Evolutionary conservation across 2,113 vertebrate genomes (phyloP), one percentile per base, ranked within the genome.

Genomic region (Pangasianodon gigas): DNA sequence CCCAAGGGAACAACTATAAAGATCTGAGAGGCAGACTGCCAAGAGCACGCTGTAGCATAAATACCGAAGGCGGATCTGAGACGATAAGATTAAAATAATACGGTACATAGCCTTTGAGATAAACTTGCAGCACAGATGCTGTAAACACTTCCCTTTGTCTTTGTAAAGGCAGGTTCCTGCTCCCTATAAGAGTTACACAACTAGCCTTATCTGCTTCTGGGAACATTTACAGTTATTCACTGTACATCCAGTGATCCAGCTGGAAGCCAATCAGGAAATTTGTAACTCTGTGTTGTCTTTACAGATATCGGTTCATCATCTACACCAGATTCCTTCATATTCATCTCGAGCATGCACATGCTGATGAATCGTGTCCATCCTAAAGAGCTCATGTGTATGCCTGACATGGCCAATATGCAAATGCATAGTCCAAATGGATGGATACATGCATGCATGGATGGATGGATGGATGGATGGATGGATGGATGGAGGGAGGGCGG

Each of bases 11-110:
- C 4, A 16, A 32, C 48, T 51, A 79, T 51, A 41, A 52, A 89
- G 89, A 81, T 90, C 84, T 13, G 60, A 51, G 75, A 81, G 89
- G 84, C 71, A 86, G 89, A 65, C 71, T 60, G 88, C 82, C 83
- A 89, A 37, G 21, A 74, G 67, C 71, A 26, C 32, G 69, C 88
- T 48, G 48, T 44, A 62, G 69, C 83, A 77, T 89, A 85, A 77
- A 85, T 62, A 85, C 44, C 56, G 7, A 75, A 74, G 69, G 54
- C 69, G 44, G n/a, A 85, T 77, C 82, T 48, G 67, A 89, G 88
- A 85, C 44, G 71, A 89, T 85, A 62, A 84, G 82, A 89, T 89
- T 58, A 74, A 84, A 84, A 84, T 84, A 56, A 74, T 71, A 58
- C 52, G 29, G 11, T 84, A 84, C 52, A 58, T 32, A 65, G 82